Evolutionary conservation across 2,113 vertebrate species (phyloP).

Genomic region (Anhinga anhinga): DNA sequence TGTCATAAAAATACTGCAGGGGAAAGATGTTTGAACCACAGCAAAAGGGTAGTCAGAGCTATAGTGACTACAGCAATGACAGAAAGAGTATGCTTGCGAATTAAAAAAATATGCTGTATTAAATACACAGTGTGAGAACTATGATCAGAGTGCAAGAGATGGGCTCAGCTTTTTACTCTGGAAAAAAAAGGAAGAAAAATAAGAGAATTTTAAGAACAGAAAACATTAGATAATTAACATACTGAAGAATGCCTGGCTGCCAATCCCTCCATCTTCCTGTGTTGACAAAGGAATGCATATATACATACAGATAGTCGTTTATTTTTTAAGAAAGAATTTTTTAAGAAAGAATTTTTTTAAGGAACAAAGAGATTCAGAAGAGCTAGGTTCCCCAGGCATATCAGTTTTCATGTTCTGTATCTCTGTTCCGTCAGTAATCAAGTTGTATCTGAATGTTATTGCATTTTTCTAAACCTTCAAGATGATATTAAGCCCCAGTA

Average conservation of each 20-base stretch:
- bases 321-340: not conserved
- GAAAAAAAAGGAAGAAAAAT: not conserved
- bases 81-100: not conserved
- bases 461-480: conserved; percentile 66
- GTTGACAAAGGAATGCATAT: conserved; percentile 39
- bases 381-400: conserved; percentile 32
- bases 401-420: conserved; percentile 24
- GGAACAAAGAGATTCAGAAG: conserved; percentile 24
- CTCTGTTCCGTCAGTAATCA: conserved; percentile 61
- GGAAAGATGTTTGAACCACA: not conserved
- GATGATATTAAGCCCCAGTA: conserved; percentile 45
- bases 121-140: not conserved
- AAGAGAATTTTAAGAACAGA: conserved; percentile 10
- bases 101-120: conserved; percentile 9
- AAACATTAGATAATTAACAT: conserved; percentile 32
- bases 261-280: conserved; percentile 1
- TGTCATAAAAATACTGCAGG: not conserved
- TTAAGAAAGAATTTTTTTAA: not conserved
- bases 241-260: conserved; percentile 2
- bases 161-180: not conserved
- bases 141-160: not conserved
- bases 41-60: not conserved
- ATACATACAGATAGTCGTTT: not conserved
- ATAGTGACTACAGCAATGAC: not conserved
- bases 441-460: conserved; percentile 63